Evolutionary conservation across 2,888 invertebrate genomes (phyloP).

Genomic region (Adelognathus sp.): DNA sequence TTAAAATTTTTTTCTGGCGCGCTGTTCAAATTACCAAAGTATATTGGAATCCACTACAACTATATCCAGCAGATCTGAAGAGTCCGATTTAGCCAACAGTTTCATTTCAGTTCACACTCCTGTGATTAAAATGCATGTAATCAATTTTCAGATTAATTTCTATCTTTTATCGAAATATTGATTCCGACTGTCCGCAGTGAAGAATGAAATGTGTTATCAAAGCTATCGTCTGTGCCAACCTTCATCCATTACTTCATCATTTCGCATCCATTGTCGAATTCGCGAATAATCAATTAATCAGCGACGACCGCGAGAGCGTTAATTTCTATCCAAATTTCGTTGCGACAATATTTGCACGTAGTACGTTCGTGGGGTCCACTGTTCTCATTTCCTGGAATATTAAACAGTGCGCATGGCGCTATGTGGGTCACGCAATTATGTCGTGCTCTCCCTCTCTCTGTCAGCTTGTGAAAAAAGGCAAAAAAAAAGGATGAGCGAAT

Average conservation of each 20-base stretch:
- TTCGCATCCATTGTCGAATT: neutral
- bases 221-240: no score
- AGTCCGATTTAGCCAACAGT: no score
- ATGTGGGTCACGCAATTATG: conserved; percentile 30
- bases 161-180: no score
- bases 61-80: no score
- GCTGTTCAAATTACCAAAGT: no score
- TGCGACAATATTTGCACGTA: conserved; percentile 33
- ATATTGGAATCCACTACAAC: no score
- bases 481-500: neutral
- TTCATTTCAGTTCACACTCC: no score
- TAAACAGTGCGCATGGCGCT: conserved; percentile 2
- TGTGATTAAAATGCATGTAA: no score
- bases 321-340: neutral
- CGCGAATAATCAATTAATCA: neutral
- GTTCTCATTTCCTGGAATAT: conserved; percentile 12
- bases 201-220: no score
- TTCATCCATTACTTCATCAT: neutral
- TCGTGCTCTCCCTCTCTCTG: neutral
- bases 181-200: no score
- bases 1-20: no score
- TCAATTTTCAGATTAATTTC: no score
- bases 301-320: neutral
- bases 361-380: neutral
- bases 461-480: conserved; percentile 1